Evolutionary conservation across 2,888 invertebrate genomes (phyloP), one percentile per base, ranked within the genome.

Genomic region (Caenorhabditis wallacei): DNA sequence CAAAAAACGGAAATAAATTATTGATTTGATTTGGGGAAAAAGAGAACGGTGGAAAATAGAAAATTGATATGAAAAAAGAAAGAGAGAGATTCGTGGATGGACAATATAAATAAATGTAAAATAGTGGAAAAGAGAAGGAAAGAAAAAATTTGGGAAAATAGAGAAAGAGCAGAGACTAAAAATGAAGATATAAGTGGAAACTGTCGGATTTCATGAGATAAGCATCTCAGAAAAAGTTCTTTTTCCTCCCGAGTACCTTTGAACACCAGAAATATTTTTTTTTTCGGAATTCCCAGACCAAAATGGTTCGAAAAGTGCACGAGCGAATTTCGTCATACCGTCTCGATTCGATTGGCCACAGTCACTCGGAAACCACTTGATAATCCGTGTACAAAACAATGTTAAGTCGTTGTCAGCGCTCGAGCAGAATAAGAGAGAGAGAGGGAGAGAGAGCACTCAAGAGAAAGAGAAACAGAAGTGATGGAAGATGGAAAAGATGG

Each of bases 381-480:
- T 82, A 82, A 82, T 82, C 82, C 82, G 82, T 82, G 82, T 82
- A 82, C 82, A 79, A 82, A 82, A 82, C 82, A 82, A 78, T 82
- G 82, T 82, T 82, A 82, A 82, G 82, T 76, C 82, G 82, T 75
- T 82, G 81, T 75, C 68, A 75, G 80, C 43, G 64, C 56, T 46
- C 51, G 57, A 8, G 53, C 35, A 37, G 30, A 20, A 40, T 20
- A 22, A 53, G 1, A 8, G 16, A 18, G 8, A 37, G 20, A 30
- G 30, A 30, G 30, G 8, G 16, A 13, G 24, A 80, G 68, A 75
- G 81, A 81, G 75, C 81, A 74, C 74, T 79, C 57, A 26, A 79
- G 66, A 22, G 26, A 16, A n/a, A 24, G 76, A 76, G 69, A 69
- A 16, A 26, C 68, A 69, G 76, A 69, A 10, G 59, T 48, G 20